Evolutionary conservation across 2,113 vertebrate species (phyloP).

Genomic region (Paratilapia polleni): DNA sequence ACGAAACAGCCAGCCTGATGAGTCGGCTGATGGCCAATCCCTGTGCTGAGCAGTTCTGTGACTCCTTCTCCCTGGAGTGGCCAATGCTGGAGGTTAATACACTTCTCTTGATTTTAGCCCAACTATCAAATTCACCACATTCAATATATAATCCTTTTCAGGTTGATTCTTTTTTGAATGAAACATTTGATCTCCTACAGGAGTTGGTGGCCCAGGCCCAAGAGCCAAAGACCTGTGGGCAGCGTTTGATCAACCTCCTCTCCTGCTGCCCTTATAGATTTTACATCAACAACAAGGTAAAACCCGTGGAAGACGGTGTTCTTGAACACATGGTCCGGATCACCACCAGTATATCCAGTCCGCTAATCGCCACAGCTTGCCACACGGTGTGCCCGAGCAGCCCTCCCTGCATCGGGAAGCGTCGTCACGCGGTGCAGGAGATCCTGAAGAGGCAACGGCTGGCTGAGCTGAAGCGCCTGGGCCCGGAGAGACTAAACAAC

Average conservation of each 20-base stretch:
- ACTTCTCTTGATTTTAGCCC: background rate
- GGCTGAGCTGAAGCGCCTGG: conserved; percentile 68
- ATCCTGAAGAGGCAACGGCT: conserved; percentile 82
- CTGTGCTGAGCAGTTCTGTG: conserved; percentile 90
- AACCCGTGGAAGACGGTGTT: conserved; percentile 85
- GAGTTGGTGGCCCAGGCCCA: conserved; percentile 79
- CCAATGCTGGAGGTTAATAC: conserved; percentile 78
- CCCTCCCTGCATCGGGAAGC: conserved; percentile 88
- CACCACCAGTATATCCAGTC: conserved; percentile 88
- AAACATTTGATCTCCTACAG: conserved; percentile 33
- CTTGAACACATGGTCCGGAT: conserved; percentile 92
- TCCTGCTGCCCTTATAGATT: conserved; percentile 78
- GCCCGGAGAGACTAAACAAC: conserved; percentile 73
- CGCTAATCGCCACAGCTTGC: conserved; percentile 86
- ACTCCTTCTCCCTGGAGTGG: conserved; percentile 87
- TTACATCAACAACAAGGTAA: conserved; percentile 70
- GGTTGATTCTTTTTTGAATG: background rate
- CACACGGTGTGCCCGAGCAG: conserved; percentile 87
- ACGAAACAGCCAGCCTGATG: conserved; percentile 86
- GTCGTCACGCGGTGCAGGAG: conserved; percentile 88
- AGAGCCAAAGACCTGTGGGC: conserved; percentile 84
- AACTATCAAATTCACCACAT: background rate
- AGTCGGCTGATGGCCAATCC: conserved; percentile 86
- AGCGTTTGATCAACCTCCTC: conserved; percentile 66
- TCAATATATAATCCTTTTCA: background rate